phyloP scores from a whole-genome alignment of 2,113 vertebrate species.

The Paradisaea rubra region DNA sequence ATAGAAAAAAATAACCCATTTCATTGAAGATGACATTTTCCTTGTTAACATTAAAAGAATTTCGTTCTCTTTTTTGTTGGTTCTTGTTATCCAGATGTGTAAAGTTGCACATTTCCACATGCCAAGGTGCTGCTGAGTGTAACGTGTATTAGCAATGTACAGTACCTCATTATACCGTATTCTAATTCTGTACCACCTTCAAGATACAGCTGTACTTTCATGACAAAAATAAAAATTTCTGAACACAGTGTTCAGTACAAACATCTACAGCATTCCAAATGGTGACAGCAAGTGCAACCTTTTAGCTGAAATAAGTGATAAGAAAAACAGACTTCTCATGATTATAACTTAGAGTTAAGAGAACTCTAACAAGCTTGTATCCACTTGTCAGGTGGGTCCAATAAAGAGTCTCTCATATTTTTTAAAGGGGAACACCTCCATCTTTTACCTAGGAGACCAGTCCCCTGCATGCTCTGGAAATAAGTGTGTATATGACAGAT shows the following conservation, averaged over 20 bases:
- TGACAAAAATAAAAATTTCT: constrained; percentile 41
- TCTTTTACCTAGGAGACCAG: background rate
- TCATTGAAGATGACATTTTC: background rate
- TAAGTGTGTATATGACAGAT: background rate
- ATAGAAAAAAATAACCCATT: background rate
- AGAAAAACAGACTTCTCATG: background rate
- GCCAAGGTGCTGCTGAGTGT: background rate
- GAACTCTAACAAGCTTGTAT: background rate
- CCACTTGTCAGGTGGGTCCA: background rate
- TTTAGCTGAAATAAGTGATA: background rate
- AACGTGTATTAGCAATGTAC: background rate
- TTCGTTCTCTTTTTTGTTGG: background rate
- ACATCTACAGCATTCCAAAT: background rate
- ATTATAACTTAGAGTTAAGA: background rate
- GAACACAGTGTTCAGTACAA: constrained; percentile 10
- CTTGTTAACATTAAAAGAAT: background rate
- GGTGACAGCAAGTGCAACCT: background rate
- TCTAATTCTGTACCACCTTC: constrained; percentile 1
- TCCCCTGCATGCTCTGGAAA: background rate
- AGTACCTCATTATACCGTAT: background rate
- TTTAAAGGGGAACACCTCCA: background rate
- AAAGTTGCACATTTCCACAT: background rate
- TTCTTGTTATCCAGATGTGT: background rate
- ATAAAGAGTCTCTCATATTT: background rate
- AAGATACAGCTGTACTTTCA: background rate